Conservation (phyloP, 1,140 invertebrate genomes). For the Zeugodacus cucurbitae region DNA sequence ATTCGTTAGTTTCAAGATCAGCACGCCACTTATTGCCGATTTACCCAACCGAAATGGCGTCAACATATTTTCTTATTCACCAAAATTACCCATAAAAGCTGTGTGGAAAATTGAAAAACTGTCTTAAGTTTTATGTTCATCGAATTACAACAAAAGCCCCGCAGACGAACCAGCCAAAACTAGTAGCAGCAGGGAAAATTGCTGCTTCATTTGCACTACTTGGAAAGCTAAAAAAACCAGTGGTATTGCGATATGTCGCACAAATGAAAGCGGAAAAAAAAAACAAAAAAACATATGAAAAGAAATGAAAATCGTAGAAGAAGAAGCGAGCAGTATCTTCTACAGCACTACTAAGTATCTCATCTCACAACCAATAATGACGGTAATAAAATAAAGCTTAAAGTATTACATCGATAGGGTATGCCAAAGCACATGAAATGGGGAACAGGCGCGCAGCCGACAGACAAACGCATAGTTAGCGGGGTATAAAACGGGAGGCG, state of each 20-base stretch:
- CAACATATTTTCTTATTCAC: slow-evolving; percentile 36
- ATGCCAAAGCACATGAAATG: background rate
- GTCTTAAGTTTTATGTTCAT: slow-evolving; percentile 42
- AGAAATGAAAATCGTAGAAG: background rate
- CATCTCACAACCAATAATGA: slow-evolving; percentile 53
- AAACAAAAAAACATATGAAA: background rate
- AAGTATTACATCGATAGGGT: slow-evolving; percentile 51
- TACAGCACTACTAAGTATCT: slow-evolving; percentile 43
- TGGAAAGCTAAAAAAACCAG: slow-evolving; percentile 32
- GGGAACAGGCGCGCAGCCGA: background rate
- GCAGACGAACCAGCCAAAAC: background rate
- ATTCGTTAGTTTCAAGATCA: slow-evolving; percentile 17
- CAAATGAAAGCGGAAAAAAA: background rate
- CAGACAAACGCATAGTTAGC: background rate
- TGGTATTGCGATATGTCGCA: background rate
- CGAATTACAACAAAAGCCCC: background rate
- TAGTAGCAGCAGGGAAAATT: background rate
- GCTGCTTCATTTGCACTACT: background rate
- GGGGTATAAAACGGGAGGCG: background rate
- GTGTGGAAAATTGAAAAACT: slow-evolving; percentile 44
- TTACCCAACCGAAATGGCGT: slow-evolving; percentile 27
- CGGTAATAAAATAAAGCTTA: slow-evolving; percentile 61
- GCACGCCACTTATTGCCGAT: slow-evolving; percentile 15
- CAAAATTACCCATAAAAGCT: slow-evolving; percentile 40
- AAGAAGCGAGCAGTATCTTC: background rate